Evolutionary conservation across 2,888 invertebrate genomes (phyloP).

Genomic region (Melanchra persicariae): DNA sequence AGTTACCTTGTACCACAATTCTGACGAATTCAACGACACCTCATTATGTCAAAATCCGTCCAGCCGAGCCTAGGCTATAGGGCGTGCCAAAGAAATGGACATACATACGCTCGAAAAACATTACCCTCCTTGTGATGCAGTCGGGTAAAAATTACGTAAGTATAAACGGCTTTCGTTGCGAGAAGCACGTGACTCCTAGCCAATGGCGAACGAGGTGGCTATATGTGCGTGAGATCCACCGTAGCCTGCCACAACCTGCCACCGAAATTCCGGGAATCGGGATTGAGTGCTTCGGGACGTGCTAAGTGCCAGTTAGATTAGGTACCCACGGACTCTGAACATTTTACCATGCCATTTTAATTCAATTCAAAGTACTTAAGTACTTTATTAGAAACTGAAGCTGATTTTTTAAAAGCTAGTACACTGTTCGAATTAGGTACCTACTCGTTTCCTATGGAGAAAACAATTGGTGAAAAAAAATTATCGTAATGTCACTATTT

Average conservation of each 20-base stretch:
- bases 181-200: constrained; percentile 31
- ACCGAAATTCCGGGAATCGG: constrained; percentile 51
- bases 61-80: no score
- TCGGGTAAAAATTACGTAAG: constrained; percentile 29
- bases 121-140: no score
- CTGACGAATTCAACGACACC: no score
- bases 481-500: not conserved
- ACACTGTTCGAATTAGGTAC: no score
- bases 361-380: not conserved
- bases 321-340: not conserved
- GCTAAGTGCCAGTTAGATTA: not conserved
- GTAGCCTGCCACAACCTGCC: constrained; percentile 48
- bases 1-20: no score
- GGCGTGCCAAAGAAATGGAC: no score
- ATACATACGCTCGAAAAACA: no score
- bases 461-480: no score
- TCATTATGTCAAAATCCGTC: no score
- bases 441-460: no score
- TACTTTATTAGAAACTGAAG: no score
- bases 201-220: constrained; percentile 10
- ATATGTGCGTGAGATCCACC: constrained; percentile 14
- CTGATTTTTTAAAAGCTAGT: no score
- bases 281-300: constrained; percentile 60
- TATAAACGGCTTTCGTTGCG: constrained; percentile 10
- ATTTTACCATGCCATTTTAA: not conserved